Base-by-base conservation (phyloP, 1,140 invertebrate species). In the Drepana arcuata region DNA sequence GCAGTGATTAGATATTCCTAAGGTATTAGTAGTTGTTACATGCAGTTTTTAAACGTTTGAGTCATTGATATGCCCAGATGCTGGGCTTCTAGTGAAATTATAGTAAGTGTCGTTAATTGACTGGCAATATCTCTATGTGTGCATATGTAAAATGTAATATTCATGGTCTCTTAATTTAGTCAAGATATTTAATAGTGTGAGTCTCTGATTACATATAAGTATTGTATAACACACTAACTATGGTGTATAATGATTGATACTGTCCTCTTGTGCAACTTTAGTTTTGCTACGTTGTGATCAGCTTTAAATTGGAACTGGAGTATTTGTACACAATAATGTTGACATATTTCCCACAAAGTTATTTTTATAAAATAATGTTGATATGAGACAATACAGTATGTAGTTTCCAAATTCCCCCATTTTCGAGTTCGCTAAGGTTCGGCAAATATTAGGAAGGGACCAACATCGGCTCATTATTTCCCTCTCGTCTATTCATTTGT, bases 1-100 rank as follows among this genome's bases (percentile, higher is more conserved):
- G 70, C 78, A 82, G 78, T 77, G 75, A 75, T 77, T 80, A 82
- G 74, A 70, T 78, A 75, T 72, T 69, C 45, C 10, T 79, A 80
- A 82, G 78, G 75, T 82, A 80, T 80, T 82, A 80, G 73, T 82
- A 82, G 78, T 69, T 80, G 73, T 82, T 78, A 82, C 62, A 62
- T 65, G 71, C 64, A 49, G 69, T 78, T 82, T 78, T 75, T 66
- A 78, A 78, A 65, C 48, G 58, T 77, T 80, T 54, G 57, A 77
- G 78, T 79, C 78, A 79, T 80, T 72, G 55, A 77, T 58, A 30
- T 48, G 63, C 67, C 68, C 78, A 82, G 78, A 69, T 66, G 36
- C 78, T 82, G 78, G 75, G 78, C 36, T 49, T 59, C 63, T 82
- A 80, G 74, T 80, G 73, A 77, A 83, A 75, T 79, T 81, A 78